Conservation (phyloP, 64 coral and sea anemone genomes). For the Acropora tenuis region DNA sequence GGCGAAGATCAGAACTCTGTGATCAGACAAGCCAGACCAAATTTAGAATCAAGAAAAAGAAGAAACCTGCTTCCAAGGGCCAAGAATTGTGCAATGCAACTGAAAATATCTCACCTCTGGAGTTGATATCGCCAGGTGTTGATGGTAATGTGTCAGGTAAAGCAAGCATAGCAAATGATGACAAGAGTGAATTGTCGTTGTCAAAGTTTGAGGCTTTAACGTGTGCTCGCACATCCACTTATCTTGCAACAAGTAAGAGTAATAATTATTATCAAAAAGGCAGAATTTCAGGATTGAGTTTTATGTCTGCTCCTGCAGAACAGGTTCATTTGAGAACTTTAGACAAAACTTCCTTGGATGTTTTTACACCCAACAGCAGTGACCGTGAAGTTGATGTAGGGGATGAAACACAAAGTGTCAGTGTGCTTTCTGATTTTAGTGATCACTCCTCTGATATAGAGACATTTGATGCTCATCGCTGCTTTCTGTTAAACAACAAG, state of each 20-base stretch:
- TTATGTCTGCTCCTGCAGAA: not conserved
- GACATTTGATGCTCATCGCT: not conserved
- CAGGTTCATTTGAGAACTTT: not conserved
- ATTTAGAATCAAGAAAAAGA: conserved; percentile 89
- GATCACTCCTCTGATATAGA: conserved; percentile 34
- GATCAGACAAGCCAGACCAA: conserved; percentile 84
- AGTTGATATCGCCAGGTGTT: not conserved
- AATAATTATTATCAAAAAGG: not conserved
- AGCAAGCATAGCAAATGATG: not conserved
- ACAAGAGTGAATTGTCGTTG: not conserved
- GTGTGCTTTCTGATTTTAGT: conserved; percentile 40
- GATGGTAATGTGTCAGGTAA: not conserved
- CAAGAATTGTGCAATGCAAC: not conserved
- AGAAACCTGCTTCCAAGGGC: not conserved
- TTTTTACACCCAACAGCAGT: not conserved
- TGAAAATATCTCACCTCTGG: not conserved
- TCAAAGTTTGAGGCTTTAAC: not conserved
- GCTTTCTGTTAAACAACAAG: conserved; percentile 53
- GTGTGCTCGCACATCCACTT: conserved; percentile 1
- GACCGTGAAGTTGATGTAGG: conserved; percentile 20
- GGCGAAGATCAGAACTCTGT: conserved; percentile 55
- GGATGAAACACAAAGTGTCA: conserved; percentile 6
- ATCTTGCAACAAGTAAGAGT: not conserved
- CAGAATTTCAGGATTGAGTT: not conserved
- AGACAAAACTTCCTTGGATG: conserved; percentile 8